Conservation (phyloP, 2,888 invertebrate genomes). For the Heliothis peltigera region DNA sequence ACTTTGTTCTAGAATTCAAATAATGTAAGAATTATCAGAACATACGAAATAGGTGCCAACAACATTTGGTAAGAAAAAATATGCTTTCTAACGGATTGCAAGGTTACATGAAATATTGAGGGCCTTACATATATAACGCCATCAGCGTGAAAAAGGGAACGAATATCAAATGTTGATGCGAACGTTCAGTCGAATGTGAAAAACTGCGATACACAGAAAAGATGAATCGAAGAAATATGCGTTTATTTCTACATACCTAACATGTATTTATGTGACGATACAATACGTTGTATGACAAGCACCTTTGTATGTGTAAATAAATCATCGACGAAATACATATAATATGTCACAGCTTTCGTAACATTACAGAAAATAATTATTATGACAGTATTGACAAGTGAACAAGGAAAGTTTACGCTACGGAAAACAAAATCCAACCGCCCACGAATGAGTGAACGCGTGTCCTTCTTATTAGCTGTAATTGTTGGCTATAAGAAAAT, state of each 20-base stretch:
- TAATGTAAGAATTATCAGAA: not conserved
- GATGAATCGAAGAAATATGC: conserved; percentile 14
- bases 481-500: conserved; percentile 1
- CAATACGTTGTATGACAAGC: not conserved
- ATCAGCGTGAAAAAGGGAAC: conserved; percentile 45
- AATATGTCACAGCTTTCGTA: not conserved
- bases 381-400: not conserved
- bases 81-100: conserved; percentile 12
- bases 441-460: not conserved
- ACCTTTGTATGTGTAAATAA: not conserved
- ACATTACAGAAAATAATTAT: not conserved
- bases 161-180: conserved; percentile 49
- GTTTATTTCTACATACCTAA: conserved; percentile 8
- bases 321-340: not conserved
- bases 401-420: not conserved
- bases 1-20: not conserved
- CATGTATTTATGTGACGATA: not conserved
- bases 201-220: conserved; percentile 23
- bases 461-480: not conserved
- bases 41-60: conserved; percentile 19
- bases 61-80: conserved; percentile 28
- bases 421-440: not conserved
- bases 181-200: conserved; percentile 36
- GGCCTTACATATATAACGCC: conserved; percentile 27
- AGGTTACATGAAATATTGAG: conserved; percentile 27